These are phyloP conservation scores for Dendrolimus kikuchii DNA, from an alignment of 1,140 invertebrate species.

Conservation along the genomic window DNA sequence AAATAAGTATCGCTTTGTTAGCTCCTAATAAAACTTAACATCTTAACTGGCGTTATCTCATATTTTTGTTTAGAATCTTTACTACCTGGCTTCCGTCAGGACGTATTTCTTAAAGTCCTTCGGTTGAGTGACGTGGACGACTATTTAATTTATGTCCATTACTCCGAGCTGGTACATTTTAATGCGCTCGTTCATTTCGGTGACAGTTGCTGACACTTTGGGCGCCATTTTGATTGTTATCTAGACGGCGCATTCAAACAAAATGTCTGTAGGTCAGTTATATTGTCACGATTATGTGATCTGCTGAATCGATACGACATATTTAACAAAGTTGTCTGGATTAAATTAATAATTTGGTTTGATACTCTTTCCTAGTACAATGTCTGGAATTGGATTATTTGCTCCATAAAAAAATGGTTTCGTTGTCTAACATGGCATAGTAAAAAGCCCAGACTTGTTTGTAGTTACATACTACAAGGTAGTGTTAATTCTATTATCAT, in stretches of 20 bases:
- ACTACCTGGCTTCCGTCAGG: conserved; percentile 66
- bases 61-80: conserved; percentile 64
- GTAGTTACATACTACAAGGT: too few species aligned
- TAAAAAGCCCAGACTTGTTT: too few species aligned
- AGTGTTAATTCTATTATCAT: too few species aligned
- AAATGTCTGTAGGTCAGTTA: conserved; percentile 18
- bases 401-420: too few species aligned
- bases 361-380: too few species aligned
- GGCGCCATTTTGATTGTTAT: conserved; percentile 64
- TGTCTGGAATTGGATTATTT: too few species aligned
- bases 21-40: conserved; percentile 63
- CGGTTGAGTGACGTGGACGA: conserved; percentile 54
- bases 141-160: conserved; percentile 66
- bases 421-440: too few species aligned
- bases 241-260: conserved; percentile 30
- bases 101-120: conserved; percentile 48
- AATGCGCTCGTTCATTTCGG: conserved; percentile 51
- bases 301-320: neutral
- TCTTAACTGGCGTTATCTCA: conserved; percentile 62
- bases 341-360: too few species aligned
- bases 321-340: neutral
- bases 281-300: conserved; percentile 11
- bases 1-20: conserved; percentile 61
- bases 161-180: conserved; percentile 47
- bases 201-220: conserved; percentile 57